phyloP scores from a whole-genome alignment of 2,797 vertebrate genomes.

The Taenioides sp. region DNA sequence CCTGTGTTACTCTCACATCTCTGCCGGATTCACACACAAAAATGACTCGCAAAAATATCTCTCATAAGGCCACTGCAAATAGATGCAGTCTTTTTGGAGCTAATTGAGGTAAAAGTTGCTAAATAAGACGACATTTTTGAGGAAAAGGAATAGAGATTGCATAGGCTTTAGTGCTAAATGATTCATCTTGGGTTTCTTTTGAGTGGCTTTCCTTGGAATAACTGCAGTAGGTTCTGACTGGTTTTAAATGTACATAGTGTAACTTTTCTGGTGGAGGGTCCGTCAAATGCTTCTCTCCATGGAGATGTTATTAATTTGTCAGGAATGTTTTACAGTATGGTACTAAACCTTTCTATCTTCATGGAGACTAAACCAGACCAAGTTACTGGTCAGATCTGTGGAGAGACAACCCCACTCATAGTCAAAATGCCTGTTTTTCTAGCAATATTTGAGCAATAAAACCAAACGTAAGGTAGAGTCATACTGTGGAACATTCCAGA shows the following conservation, averaged over 20 bases:
- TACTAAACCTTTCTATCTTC: no score
- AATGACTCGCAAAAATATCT: constrained; percentile 21
- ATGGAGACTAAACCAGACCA: no score
- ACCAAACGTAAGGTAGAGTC: no score
- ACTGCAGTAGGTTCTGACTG: background rate
- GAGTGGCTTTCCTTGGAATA: background rate
- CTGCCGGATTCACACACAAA: constrained; percentile 52
- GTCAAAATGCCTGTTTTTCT: no score
- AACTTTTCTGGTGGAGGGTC: no score
- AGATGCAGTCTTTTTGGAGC: constrained; percentile 16
- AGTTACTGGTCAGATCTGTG: no score
- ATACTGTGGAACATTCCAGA: no score
- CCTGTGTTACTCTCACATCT: constrained; percentile 57
- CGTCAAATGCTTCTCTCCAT: no score
- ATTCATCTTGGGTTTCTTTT: background rate
- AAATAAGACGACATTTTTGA: constrained; percentile 40
- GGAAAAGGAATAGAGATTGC: constrained; percentile 29
- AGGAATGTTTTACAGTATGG: no score
- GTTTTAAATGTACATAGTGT: background rate
- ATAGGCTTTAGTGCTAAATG: background rate
- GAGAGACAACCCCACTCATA: no score
- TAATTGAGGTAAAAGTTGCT: constrained; percentile 15
- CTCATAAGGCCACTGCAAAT: constrained; percentile 10
- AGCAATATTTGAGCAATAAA: no score
- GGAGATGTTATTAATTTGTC: no score